Evolutionary conservation across 1,140 invertebrate species (phyloP), one percentile per base, ranked within the genome.

Genomic region (Teleogryllus occipitalis): DNA sequence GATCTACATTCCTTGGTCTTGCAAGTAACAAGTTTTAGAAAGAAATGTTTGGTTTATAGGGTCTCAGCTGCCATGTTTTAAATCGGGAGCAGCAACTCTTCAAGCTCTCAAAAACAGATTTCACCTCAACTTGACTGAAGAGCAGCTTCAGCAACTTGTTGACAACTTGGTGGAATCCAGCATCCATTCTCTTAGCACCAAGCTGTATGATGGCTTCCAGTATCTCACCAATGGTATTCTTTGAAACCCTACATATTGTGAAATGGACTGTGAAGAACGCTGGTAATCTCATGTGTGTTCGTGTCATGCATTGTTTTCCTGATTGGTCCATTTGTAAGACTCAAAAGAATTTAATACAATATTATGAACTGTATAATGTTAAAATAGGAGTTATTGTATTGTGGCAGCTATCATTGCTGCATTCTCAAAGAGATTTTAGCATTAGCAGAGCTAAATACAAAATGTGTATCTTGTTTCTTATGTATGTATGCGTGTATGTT

Each of bases 211-310:
- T 89, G 94, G 96, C 83, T 99, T 98, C 88, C 98, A 99, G 89
- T 99, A 99, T 89, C 94, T 98, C 83, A 98, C 98, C 81, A 99
- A 99, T 89, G 98, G 98, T 81, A 99, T 99, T 83, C 89, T 93
- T 84, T 93, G 76, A 77, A 47, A 47, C 7, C 2, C 18, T 65
- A 3, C 18, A 18, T 65, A 7, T 18, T 65, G 54, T 65, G 10
- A 14, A 65, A 65, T 65, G 10, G 10, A 65, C 18, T 14, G 54
- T 14, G 2, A 65, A 65, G 54, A 65, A 7, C 0, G 10, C 54
- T 65, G 27, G 54, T 65, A 65, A 65, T 65, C 54, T 65, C 54
- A 65, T 65, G 2, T 65, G 10, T 65, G 54, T 65, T 65, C 18
- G 54, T 65, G 18, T 65, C 1, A 65, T 65, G 10, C 54, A 65